Base-by-base conservation (phyloP, 1,140 invertebrate genomes). In the Philopotamus ludificatus region DNA sequence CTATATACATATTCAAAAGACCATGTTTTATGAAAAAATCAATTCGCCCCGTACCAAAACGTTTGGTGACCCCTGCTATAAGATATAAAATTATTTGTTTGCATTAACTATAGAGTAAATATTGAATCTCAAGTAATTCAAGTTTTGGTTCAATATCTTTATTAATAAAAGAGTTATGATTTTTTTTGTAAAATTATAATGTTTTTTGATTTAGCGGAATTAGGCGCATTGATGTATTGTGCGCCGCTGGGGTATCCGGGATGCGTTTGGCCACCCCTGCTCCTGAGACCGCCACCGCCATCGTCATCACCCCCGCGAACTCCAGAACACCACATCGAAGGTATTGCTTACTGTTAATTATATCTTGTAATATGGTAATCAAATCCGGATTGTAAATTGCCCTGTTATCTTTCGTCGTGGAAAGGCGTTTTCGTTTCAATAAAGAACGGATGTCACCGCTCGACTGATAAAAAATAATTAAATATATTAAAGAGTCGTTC, bases 231-330 rank as follows among this genome's bases (percentile, higher is more conserved):
- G 63, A 75, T 79, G 75, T 78, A 76, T 62, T 75, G 72, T 39
- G 73, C 72, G 62, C 74, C 73, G 25, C 65, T 76, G 64, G 79
- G 73, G 58, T 76, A 74, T 59, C 67, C 75, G 58, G 73, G 76
- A 9, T 79, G 79, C 65, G 72, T 76, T 45, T 80, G 77, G 79
- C 77, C 79, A 54, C 76, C 74, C 0, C 69, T 80, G 15, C 73
- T 70, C 0, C 23, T 68, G 1, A 45, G 57, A 15, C 57, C 69
- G 0, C 66, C 65, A 1, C 61, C 63, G 7, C 62, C 47, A n/a
- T 59, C 62, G 1, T 41, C 63, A 10, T 65, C 65, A n/a, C 69
- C 66, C 1, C 65, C 66, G 0, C 23, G 53, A 18, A 65, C 65
- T 3, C 68, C 68, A 0, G 68, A 70, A 10, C 62, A 65, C 23